Base-by-base conservation (phyloP, 2,888 invertebrate genomes). In the Drosophila affinis region DNA sequence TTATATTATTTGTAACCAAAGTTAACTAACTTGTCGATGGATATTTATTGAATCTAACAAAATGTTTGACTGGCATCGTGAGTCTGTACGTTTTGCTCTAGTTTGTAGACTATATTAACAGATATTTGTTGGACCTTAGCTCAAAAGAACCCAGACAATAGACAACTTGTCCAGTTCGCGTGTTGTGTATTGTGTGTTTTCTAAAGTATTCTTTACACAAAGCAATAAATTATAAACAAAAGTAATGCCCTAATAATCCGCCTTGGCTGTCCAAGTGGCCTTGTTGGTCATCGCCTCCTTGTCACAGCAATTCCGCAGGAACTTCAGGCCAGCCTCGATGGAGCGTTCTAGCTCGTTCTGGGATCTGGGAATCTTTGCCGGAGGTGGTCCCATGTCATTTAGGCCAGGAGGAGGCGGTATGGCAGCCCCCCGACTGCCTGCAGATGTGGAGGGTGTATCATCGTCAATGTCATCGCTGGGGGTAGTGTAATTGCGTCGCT, bases 401-500 rank as follows among this genome's bases (percentile, higher is more conserved):
- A 95, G 94, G 81, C 93, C 94, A 2, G 94, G 94, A 0, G 95
- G 93, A 2, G 96, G 96, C 9, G 95, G 93, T 76, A 95, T 93
- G 91, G 95, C 95, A 21, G 91, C 92, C 29, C 93, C 93, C 67
- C 79, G 88, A 54, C 78, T 72, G 39, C 48, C 54, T 0, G 4
- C 5, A 6, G 54, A 72, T 24, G 61, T 48, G 2, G 59, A 27
- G 1, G 67, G 39, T n/a, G 44, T 39, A 4, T 51, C 51, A 6
- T 29, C 61, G 5, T 51, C 18, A 3, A 61, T 17, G 2, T 69
- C 72, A 0, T 76, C 62, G 44, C 4, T 74, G 4, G 54, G 21
- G 9, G 49, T 46, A 7, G 55, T 62, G 45, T 84, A 90, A 21
- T 71, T 88, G 3, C 90, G 89, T 0, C 91, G 75, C 52, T 89